Evolutionary conservation across 2,113 vertebrate genomes (phyloP).

Genomic region (Anhinga rufa): DNA sequence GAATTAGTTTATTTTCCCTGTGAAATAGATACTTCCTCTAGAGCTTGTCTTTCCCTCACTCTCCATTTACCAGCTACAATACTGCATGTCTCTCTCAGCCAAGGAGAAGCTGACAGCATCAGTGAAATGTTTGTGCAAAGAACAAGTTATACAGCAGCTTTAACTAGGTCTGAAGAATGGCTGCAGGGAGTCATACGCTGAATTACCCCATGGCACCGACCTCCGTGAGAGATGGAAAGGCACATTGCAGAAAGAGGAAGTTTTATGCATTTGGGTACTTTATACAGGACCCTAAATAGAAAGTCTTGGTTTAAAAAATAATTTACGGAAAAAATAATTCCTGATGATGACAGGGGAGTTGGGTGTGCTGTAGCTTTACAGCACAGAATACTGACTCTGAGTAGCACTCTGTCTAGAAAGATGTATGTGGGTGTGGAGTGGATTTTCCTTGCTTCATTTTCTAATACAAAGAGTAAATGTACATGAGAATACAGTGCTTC

Average conservation of each 20-base stretch:
- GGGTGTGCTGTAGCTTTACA: background rate
- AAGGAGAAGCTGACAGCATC: background rate
- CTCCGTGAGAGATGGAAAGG: background rate
- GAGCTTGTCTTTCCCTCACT: background rate
- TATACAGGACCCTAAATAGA: background rate
- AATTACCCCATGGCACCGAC: background rate
- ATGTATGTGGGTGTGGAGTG: accelerated
- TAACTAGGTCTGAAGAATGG: background rate
- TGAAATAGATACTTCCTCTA: background rate
- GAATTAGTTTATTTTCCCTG: background rate
- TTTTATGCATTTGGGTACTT: background rate
- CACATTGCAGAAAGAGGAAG: background rate
- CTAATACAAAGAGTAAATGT: background rate
- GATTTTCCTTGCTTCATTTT: background rate
- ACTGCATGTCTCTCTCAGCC: background rate
- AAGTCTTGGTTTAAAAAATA: background rate
- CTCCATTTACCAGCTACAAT: background rate
- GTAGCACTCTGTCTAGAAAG: background rate
- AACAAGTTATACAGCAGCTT: background rate
- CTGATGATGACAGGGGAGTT: background rate
- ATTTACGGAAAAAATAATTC: background rate
- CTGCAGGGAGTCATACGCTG: background rate
- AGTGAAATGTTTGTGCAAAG: background rate
- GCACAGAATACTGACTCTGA: background rate
- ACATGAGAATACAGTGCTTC: background rate